Conservation (phyloP, 2,888 invertebrate species). For the Rhingia campestris region DNA sequence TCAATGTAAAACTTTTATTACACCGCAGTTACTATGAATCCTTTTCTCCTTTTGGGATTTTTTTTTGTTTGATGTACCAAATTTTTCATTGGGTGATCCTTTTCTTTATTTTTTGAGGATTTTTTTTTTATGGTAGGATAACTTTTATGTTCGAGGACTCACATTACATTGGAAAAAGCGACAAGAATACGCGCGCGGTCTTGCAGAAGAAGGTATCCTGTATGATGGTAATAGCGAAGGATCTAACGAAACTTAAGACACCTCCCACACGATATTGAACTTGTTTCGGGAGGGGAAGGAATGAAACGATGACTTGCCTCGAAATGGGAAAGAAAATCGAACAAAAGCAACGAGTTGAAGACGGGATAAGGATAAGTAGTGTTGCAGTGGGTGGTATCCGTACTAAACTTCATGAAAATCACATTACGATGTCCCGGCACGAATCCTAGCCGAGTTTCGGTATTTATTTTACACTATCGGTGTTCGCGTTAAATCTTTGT, state of each 20-base stretch:
- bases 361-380: constrained; percentile 31
- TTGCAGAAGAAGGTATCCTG: constrained; percentile 3
- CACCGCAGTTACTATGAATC: constrained; percentile 72
- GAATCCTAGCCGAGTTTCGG: constrained; percentile 51
- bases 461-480: constrained; percentile 56
- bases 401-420: constrained; percentile 69
- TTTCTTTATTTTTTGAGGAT: constrained; percentile 3
- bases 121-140: constrained; percentile 47
- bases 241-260: constrained; percentile 62
- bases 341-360: not conserved
- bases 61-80: constrained; percentile 17
- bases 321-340: not conserved
- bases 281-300: not conserved
- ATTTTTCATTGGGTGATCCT: constrained; percentile 44
- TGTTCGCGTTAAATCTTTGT: constrained; percentile 51
- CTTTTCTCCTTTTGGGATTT: constrained; percentile 31
- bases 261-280: constrained; percentile 51
- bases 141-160: constrained; percentile 68
- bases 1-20: constrained; percentile 73
- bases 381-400: constrained; percentile 35
- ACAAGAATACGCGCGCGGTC: constrained; percentile 16
- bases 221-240: constrained; percentile 57
- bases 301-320: not conserved
- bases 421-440: constrained; percentile 66
- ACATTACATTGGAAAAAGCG: constrained; percentile 56